A percentile compares a stretch with the other conserved stretches of the same genome.
Evolutionary conservation across 2,113 vertebrate species (phyloP).

Genomic region (Callipepla squamata): DNA sequence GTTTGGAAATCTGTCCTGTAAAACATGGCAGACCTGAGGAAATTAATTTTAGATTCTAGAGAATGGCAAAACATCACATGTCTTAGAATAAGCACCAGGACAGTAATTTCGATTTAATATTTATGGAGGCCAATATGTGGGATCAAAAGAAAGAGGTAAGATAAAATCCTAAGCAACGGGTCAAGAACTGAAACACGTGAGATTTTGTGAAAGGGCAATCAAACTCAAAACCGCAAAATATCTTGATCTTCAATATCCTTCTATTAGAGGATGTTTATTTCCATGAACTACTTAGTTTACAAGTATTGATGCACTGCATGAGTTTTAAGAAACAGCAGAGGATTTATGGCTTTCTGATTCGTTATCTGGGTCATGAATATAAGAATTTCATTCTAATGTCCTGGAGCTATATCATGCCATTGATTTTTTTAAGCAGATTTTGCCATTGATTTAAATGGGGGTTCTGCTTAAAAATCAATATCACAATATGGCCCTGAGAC

Average conservation of each 20-base stretch:
- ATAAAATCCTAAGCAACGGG: neutral
- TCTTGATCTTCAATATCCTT: neutral
- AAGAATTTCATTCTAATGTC: conserved; percentile 66
- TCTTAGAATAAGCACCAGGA: neutral
- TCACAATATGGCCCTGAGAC: conserved; percentile 54
- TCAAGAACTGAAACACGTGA: neutral
- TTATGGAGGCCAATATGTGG: neutral
- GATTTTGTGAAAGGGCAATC: neutral
- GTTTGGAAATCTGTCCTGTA: neutral
- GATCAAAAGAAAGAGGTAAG: neutral
- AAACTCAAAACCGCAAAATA: conserved; percentile 18
- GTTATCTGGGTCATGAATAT: conserved; percentile 69
- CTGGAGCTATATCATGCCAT: conserved; percentile 52
- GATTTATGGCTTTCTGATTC: conserved; percentile 16
- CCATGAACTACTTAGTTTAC: conserved; percentile 39
- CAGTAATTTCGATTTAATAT: neutral
- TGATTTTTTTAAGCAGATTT: conserved; percentile 71
- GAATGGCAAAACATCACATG: neutral
- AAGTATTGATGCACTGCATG: conserved; percentile 42
- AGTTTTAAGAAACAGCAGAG: conserved; percentile 57
- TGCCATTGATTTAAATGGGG: conserved; percentile 63
- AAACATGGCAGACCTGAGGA: neutral
- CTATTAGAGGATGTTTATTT: conserved; percentile 31
- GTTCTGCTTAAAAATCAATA: conserved; percentile 70
- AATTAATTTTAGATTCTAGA: neutral